Base-by-base conservation (phyloP, 2,888 invertebrate species). In the Torymus auratus region DNA sequence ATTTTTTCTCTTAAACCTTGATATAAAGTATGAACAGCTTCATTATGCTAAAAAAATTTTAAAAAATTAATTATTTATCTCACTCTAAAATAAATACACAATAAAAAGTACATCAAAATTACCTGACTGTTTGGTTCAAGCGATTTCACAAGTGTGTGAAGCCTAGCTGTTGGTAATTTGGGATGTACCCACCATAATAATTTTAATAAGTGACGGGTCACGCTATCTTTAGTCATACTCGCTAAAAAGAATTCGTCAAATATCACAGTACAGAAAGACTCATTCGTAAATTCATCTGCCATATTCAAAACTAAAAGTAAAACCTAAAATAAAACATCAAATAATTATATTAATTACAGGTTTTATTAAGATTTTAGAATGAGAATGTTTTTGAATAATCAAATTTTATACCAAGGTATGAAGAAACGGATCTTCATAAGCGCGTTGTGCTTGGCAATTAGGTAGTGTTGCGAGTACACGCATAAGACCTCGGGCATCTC, bases 241-340 rank as follows among this genome's bases (percentile, higher is more conserved):
- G 97, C 97, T 91, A 98, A 95, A 87, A 99, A 96, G 91, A 98
- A 98, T 90, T 98, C 98, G 91, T 98, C 98, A 92, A 99, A 98
- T 62, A 99, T 94, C 1, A 97, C 96, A 2, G 97, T 97, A 91
- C 98, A 98, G 89, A 98, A 98, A 85, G 98, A 98, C 91, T 98
- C 97, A 0, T 96, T 96, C 84, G 96, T 93, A 88, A 99, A 98
- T 91, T 98, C 98, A 84, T 99, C 98, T 3, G 95, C 94, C 93
- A 98, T 95, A 81, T 96, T 96, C 20, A 90, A 82, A 84, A 98
- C 95, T 10, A 99, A 92, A 65, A 96, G 91, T 0, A 96, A 95
- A 20, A 95, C 93, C 94, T 91, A 87, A 52, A 78, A 50, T 78
- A 61, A 64, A 74, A 64, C 67, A 23, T 50, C 12, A 70, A 15